These are phyloP conservation scores for Heliocidaris erythrogramma DNA, from an alignment of 35 echinoderm and acorn worm genomes.

Conservation along the genomic window DNA sequence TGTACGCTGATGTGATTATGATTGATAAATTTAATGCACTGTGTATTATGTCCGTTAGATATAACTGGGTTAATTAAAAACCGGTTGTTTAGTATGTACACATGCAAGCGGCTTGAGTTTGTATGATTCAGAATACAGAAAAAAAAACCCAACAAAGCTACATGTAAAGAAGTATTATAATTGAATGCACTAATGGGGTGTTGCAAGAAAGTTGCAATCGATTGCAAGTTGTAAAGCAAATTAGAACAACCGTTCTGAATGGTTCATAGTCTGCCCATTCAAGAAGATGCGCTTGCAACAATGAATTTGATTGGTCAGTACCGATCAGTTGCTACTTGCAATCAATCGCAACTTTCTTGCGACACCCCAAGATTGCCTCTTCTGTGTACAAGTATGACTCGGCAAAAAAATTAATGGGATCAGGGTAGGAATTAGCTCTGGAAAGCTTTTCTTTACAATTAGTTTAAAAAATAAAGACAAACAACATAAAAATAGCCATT, in stretches of 20 bases:
- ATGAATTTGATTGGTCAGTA: no score
- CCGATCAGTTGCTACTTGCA: no score
- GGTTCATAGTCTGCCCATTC: no score
- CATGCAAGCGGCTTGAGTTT: background rate
- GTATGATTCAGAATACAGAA: background rate
- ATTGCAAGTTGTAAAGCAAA: no score
- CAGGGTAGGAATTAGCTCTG: background rate
- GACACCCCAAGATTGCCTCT: no score
- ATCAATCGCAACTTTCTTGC: no score
- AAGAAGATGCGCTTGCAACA: no score
- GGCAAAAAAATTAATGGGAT: background rate
- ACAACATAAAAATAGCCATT: background rate
- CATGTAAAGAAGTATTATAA: background rate
- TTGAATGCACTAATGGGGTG: no score
- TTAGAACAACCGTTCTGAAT: no score
- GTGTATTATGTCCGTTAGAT: background rate
- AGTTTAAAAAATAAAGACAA: background rate
- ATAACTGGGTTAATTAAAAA: no score
- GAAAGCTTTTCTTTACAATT: background rate
- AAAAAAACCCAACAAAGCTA: background rate
- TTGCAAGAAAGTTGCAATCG: no score
- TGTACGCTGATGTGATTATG: background rate
- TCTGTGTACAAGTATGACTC: background rate
- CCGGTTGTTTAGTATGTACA: no score
- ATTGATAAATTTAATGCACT: background rate